Evolutionary conservation across 92 coral and sea anemone species (phyloP).

Genomic region (Palythoa grandis): DNA sequence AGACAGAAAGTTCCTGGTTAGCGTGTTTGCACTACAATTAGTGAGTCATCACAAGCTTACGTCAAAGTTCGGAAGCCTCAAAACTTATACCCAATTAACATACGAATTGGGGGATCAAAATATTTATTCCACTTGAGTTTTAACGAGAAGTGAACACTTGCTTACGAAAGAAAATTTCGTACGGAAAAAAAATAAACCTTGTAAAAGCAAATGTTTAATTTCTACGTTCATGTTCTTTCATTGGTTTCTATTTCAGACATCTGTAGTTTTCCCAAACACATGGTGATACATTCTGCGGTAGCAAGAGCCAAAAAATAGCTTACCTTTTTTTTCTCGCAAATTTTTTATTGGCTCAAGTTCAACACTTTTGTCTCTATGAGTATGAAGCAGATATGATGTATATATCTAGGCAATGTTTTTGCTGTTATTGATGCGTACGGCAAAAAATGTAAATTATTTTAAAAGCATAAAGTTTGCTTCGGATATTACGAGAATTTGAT

Average conservation of each 20-base stretch:
- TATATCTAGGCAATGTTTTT: neutral
- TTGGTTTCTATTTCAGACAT: constrained; percentile 5
- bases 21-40: too few relatives aligned
- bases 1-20: too few relatives aligned
- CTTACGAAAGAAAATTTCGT: constrained; percentile 9
- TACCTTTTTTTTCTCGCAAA: constrained; percentile 11
- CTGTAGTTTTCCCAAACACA: constrained; percentile 37
- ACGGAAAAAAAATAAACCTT: neutral
- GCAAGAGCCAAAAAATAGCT: neutral
- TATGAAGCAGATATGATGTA: neutral
- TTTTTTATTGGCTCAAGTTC: constrained; percentile 1
- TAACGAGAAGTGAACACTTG: neutral
- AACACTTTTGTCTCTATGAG: neutral
- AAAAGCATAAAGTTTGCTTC: neutral
- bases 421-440: neutral
- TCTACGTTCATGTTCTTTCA: neutral
- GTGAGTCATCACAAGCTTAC: neutral
- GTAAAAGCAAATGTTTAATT: neutral
- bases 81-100: constrained; percentile 23
- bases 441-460: constrained; percentile 9
- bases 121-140: constrained; percentile 4
- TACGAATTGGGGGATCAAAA: constrained; percentile 11
- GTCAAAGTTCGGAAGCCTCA: constrained; percentile 22
- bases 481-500: constrained; percentile 2
- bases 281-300: constrained; percentile 21